phyloP scores from a whole-genome alignment of 1,140 invertebrate genomes.

The Subanguina moxae region DNA sequence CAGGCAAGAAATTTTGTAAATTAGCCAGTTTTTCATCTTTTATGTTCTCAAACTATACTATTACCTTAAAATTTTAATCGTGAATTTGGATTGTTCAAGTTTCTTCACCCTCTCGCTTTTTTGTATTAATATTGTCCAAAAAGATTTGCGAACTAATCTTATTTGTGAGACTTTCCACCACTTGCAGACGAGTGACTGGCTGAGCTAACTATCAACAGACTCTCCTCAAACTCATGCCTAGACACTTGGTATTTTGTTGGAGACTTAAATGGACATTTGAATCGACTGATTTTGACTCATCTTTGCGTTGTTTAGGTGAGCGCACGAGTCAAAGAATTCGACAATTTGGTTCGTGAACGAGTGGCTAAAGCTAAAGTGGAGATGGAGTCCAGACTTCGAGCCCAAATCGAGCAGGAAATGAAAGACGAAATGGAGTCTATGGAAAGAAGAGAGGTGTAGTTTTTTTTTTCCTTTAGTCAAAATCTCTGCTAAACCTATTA shows the following conservation, averaged over 20 bases:
- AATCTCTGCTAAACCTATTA: too few species aligned
- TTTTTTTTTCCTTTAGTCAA: background rate
- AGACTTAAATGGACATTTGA: background rate
- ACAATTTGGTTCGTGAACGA: constrained; percentile 36
- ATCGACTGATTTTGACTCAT: constrained; percentile 12
- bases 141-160: constrained; percentile 7
- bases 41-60: constrained; percentile 3
- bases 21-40: too few species aligned
- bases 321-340: constrained; percentile 34
- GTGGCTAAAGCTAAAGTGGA: constrained; percentile 39
- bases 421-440: constrained; percentile 38
- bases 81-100: too few species aligned
- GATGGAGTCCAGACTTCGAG: constrained; percentile 34
- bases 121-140: background rate
- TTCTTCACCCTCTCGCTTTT: constrained; percentile 4
- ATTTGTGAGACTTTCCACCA: too few species aligned
- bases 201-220: too few species aligned
- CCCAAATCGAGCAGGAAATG: constrained; percentile 47
- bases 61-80: constrained; percentile 4
- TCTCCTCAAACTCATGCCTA: too few species aligned
- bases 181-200: too few species aligned
- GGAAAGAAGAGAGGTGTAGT: constrained; percentile 38
- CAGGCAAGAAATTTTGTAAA: constrained; percentile 37
- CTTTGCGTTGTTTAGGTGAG: constrained; percentile 32
- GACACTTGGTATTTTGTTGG: background rate